Percentiles rank a stretch among this genome's conserved stretches.
Conservation (phyloP, 2,888 invertebrate species). For the Cephalotes varians region DNA sequence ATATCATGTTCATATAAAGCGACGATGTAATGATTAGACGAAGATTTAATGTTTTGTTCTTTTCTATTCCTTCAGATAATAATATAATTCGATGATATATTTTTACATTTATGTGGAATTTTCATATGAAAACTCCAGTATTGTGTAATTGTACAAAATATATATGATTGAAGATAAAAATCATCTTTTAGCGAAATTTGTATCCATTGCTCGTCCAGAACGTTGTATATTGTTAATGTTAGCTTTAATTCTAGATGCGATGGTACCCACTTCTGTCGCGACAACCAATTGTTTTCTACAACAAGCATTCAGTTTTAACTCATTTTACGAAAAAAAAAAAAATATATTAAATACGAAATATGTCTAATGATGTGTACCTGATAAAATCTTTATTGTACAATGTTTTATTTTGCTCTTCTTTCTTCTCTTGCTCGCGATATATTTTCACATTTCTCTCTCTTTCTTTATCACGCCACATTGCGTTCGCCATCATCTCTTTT, state of each 20-base stretch:
- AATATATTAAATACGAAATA: not conserved
- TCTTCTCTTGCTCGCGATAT: constrained; percentile 88
- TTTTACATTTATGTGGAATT: constrained; percentile 17
- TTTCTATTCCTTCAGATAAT: not conserved
- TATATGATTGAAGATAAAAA: constrained; percentile 11
- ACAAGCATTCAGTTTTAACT: constrained; percentile 61
- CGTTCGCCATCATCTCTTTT: constrained; percentile 94
- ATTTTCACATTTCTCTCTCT: constrained; percentile 89
- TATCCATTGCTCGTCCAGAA: constrained; percentile 92
- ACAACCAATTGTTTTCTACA: constrained; percentile 89
- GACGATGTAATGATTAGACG: not conserved
- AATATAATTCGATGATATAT: not conserved
- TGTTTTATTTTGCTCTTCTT: constrained; percentile 85
- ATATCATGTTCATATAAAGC: constrained; percentile 1
- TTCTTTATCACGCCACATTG: constrained; percentile 90
- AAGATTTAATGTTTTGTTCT: not conserved
- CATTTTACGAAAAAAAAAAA: not conserved
- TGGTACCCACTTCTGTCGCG: constrained; percentile 89
- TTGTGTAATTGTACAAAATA: constrained; percentile 52
- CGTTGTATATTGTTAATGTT: constrained; percentile 97
- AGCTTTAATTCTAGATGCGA: constrained; percentile 94
- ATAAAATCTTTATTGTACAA: constrained; percentile 86
- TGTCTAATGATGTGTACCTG: constrained; percentile 77
- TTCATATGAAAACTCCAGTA: not conserved
- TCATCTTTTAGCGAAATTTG: constrained; percentile 92